Base-by-base conservation (phyloP, 1,140 invertebrate genomes). In the Drosophila fuyamai region DNA sequence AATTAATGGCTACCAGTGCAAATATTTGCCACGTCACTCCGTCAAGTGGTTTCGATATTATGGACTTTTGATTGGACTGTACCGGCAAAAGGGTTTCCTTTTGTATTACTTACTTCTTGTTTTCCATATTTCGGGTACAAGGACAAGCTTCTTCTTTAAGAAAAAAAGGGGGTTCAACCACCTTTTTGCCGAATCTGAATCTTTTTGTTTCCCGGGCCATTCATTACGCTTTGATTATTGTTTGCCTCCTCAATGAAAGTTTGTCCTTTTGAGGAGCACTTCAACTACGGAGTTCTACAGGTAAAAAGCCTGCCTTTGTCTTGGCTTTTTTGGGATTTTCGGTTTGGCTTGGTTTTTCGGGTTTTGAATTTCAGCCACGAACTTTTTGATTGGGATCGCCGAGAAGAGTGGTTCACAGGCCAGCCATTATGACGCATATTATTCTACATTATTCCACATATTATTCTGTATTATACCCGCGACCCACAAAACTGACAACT, bases 351-450 rank as follows among this genome's bases (percentile, higher is more conserved):
- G 56, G 9, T n/a, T 56, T 73, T 80, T 76, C 44, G 14, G 68
- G 80, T 84, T 82, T 85, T 86, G 61, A 85, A 79, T 85, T 85
- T 85, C 82, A 78, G 41, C 46, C 60, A 54, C 66, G 51, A 55
- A 62, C 43, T 71, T 79, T 78, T 79, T 78, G 55, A 85, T 82
- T 86, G 74, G 56, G 59, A 61, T 60, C 54, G 41, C n/a, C 10
- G 41, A 56, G 40, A 18, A 38, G 59, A 43, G 51, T 51, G 48
- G 75, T 75, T 68, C 75, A 66, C 51, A 60, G 38, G 14, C 40
- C n/a, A 16, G 3, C 27, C 27, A 53, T 41, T 48, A 48, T 72
- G 51, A 76, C 72, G 72, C 72, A 65, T 55, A 40, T 36, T 67
- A 46, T 67, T 44, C 38, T 47, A 70, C 9, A 70, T 14, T 32